These are phyloP conservation scores for Nasonia vitripennis DNA, from an alignment of 1,140 invertebrate genomes.

Conservation along the genomic window DNA sequence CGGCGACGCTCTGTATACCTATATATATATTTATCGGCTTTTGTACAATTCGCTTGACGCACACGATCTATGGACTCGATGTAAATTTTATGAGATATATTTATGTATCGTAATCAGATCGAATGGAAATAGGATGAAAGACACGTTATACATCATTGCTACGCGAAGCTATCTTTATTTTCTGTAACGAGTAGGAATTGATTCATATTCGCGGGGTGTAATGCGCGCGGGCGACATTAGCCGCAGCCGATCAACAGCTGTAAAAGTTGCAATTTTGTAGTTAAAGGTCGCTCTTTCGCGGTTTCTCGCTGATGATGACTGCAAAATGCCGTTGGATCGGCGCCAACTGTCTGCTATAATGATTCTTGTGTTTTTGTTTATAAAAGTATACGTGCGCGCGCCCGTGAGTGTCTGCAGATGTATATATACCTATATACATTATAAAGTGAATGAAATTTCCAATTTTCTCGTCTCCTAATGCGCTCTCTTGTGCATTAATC, in stretches of 20 bases:
- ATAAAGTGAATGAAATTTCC: constrained; percentile 23
- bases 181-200: neutral
- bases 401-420: too few species aligned
- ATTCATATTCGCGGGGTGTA: neutral
- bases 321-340: constrained; percentile 23
- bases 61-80: too few species aligned
- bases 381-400: constrained; percentile 30
- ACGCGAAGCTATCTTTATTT: neutral
- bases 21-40: neutral
- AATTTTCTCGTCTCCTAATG: neutral
- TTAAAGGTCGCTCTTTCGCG: neutral
- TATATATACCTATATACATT: constrained; percentile 9
- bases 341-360: constrained; percentile 24
- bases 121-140: too few species aligned
- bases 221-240: neutral
- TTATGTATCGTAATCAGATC: too few species aligned
- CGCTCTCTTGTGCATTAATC: neutral
- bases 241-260: constrained; percentile 1
- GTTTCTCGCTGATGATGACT: neutral
- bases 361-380: constrained; percentile 36
- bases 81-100: too few species aligned
- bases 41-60: neutral
- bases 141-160: too few species aligned
- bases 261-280: constrained; percentile 28
- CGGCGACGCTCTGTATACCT: neutral